Percentiles rank a stretch among this genome's conserved stretches.
These are phyloP conservation scores for Caenorhabditis imperialis DNA, from an alignment of 2,888 invertebrate species.

Conservation along the genomic window DNA sequence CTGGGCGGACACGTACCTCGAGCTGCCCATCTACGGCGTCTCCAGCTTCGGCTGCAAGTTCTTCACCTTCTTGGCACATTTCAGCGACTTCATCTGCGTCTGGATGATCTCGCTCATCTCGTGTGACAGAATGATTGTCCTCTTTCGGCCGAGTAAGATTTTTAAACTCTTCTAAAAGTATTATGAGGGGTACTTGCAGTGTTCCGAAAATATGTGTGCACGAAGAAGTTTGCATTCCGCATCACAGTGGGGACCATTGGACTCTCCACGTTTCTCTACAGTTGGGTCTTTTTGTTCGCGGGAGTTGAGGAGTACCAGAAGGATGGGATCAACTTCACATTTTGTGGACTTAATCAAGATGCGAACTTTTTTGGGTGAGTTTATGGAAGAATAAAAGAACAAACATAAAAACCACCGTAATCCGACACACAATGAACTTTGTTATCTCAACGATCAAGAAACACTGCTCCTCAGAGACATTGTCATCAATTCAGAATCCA, in stretches of 20 bases:
- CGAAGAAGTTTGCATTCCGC: slow-evolving; percentile 70
- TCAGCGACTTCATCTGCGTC: slow-evolving; percentile 74
- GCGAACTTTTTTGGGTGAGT: slow-evolving; percentile 42
- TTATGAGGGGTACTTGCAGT: slow-evolving; percentile 56
- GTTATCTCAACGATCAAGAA: too few species aligned
- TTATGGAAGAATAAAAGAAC: background rate
- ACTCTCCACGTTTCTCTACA: slow-evolving; percentile 62
- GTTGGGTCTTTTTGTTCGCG: slow-evolving; percentile 74
- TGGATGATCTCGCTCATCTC: slow-evolving; percentile 77
- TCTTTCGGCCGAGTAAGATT: slow-evolving; percentile 69
- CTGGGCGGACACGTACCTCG: slow-evolving; percentile 72
- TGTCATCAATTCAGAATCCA: slow-evolving; percentile 48
- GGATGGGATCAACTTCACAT: slow-evolving; percentile 47
- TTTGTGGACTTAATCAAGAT: slow-evolving; percentile 73
- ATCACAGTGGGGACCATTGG: slow-evolving; percentile 68
- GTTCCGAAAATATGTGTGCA: slow-evolving; percentile 70
- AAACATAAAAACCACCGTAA: too few species aligned
- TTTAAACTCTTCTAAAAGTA: too few species aligned
- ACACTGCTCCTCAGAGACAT: too few species aligned
- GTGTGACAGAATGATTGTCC: slow-evolving; percentile 73
- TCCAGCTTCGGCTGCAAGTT: slow-evolving; percentile 69
- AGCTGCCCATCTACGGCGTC: slow-evolving; percentile 70
- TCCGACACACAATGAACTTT: too few species aligned
- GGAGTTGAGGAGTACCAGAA: slow-evolving; percentile 62
- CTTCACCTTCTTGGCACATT: slow-evolving; percentile 76